phyloP scores from a whole-genome alignment of 2,797 vertebrate species.

The Helarctos malayanus region DNA sequence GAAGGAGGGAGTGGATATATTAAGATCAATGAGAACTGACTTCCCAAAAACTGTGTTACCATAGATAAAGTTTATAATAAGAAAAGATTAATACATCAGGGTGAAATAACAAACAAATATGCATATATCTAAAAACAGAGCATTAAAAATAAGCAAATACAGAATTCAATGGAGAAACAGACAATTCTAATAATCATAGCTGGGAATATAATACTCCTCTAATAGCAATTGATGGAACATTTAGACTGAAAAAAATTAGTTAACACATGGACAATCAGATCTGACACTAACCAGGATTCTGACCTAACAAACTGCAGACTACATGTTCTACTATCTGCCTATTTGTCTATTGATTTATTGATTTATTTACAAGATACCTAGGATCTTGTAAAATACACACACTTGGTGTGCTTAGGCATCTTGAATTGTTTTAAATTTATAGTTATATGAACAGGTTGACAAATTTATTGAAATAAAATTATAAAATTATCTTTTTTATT shows the following conservation, averaged over 20 bases:
- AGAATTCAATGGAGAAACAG: not conserved
- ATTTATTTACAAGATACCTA: not conserved
- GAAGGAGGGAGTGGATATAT: not conserved
- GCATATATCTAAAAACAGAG: not conserved
- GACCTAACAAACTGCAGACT: not conserved
- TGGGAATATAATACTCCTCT: not conserved
- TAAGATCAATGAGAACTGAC: not conserved
- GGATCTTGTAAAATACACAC: not conserved
- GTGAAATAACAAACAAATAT: not conserved
- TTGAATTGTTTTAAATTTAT: not conserved
- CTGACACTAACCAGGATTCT: not conserved
- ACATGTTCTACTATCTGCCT: not conserved
- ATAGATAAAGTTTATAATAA: not conserved
- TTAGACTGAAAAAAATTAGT: not conserved
- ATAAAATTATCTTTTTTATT: not conserved
- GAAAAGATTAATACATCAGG: not conserved
- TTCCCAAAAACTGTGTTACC: not conserved
- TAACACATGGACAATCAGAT: not conserved
- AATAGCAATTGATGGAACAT: not conserved
- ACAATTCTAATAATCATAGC: not conserved
- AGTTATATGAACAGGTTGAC: not conserved
- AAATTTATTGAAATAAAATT: not conserved
- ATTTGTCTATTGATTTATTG: not conserved
- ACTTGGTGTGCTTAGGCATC: not conserved
- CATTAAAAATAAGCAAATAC: not conserved